A percentile compares a stretch with the other conserved stretches of the same genome.
phyloP scores from a whole-genome alignment of 2,113 vertebrate species.

The Rallus limicola region DNA sequence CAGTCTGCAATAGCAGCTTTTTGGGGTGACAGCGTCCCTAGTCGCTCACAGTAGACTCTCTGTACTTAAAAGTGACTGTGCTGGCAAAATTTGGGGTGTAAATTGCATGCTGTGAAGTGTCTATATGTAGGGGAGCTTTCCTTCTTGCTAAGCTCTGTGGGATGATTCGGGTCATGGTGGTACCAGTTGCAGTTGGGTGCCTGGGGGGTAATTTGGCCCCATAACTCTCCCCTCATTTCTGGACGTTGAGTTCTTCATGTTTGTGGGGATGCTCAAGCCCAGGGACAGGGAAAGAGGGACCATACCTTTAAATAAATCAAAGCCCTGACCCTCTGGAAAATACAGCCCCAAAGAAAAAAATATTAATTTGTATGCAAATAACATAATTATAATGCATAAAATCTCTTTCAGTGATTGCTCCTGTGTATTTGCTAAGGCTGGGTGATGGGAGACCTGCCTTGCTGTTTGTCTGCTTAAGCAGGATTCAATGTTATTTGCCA shows the following conservation, averaged over 20 bases:
- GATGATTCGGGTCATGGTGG: fast-evolving
- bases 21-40: neutral
- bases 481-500: conserved; percentile 57
- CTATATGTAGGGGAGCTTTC: neutral
- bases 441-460: conserved; percentile 31
- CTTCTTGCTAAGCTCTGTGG: fast-evolving
- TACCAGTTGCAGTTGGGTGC: fast-evolving
- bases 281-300: neutral
- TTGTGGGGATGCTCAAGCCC: neutral
- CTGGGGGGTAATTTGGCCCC: neutral
- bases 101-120: neutral
- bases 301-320: neutral
- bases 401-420: neutral
- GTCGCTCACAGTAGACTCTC: neutral
- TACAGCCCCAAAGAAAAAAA: neutral
- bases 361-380: neutral
- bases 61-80: neutral
- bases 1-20: neutral
- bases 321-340: neutral
- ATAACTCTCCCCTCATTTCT: fast-evolving
- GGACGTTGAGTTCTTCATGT: fast-evolving
- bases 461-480: conserved; percentile 49
- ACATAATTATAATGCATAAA: neutral
- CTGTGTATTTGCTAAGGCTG: neutral
- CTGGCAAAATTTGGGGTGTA: neutral